Conservation (phyloP, 2,113 vertebrate genomes). For the Gadus chalcogrammus region DNA sequence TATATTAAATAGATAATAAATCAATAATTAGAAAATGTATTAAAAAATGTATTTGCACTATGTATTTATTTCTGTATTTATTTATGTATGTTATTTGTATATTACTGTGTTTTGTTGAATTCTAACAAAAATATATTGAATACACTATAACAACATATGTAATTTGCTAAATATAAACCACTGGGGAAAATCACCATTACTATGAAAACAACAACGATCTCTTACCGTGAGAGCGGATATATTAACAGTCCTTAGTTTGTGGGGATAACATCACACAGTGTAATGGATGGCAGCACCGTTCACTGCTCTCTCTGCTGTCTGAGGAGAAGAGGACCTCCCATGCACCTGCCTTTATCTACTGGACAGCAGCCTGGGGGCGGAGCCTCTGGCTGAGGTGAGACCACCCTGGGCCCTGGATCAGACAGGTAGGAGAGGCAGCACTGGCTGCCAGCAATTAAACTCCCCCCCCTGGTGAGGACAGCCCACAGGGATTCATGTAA, state of each 20-base stretch:
- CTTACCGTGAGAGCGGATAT: slow-evolving; percentile 45
- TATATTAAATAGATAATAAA: too few relatives aligned
- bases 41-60: neutral
- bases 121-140: neutral
- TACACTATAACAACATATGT: neutral
- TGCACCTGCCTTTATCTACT: slow-evolving; percentile 47
- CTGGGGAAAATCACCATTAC: neutral
- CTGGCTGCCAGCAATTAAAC: slow-evolving; percentile 39
- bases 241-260: slow-evolving; percentile 19
- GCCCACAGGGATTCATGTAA: slow-evolving; percentile 13
- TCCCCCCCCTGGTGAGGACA: slow-evolving; percentile 18
- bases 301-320: slow-evolving; percentile 14
- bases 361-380: neutral
- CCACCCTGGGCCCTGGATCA: too few relatives aligned
- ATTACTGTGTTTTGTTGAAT: too few relatives aligned
- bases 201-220: neutral
- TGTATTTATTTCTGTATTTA: too few relatives aligned
- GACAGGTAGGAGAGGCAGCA: slow-evolving; percentile 46
- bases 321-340: slow-evolving; percentile 35
- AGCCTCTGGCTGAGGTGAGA: too few relatives aligned
- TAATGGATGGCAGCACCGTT: slow-evolving; percentile 7
- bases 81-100: too few relatives aligned
- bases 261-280: slow-evolving; percentile 23
- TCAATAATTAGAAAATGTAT: neutral
- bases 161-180: neutral